Base-by-base conservation (phyloP, 2,888 invertebrate species). In the Chesias legatella region DNA sequence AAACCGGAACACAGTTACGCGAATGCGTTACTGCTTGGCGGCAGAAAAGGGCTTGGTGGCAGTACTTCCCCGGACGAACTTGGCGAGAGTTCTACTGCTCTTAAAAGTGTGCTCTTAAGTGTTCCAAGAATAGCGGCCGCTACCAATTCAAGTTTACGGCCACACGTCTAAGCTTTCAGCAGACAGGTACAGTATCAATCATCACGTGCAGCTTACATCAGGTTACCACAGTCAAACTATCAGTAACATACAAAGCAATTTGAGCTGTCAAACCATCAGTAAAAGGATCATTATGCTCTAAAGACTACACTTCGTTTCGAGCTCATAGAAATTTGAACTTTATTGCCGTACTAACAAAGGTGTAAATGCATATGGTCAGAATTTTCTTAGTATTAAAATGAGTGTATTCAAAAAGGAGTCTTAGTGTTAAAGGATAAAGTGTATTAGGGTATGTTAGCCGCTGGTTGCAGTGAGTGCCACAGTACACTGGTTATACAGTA, bases 401-500 rank as follows among this genome's bases (percentile, higher is more conserved):
- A 28, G 6, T 10, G n/a, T 13, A 9, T 21, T 22, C 7, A 21
- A 33, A 29, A 20, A 7, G 7, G 10, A 9, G 7, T 5, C 25
- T 20, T 40, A 29, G 33, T 40, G 1, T 9, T 8, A 7, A 1
- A 0, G 0, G 1, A 3, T 29, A 30, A 25, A 30, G 30, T 8
- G 0, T 24, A 25, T 1, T 25, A 29, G 24, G 1, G 25, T 1
- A 1, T 9, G 8, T 7, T 1, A 10, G 23, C 6, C 24, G 6
- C n/a, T 8, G 1, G 1, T 29, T 13, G 7, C 20, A n/a, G 13
- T n/a, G 6, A 28, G 6, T 28, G 3, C 21, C 40, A 30, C 21
- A 20, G 41, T 41, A 31, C 20, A 34, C 17, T 21, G 10, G 10
- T 24, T 9, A 39, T 38, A 34, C 34, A 38, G 43, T 34, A 38